Percentiles rank a stretch among this genome's conserved stretches.
These are phyloP conservation scores for Oxycera nigricornis DNA, from an alignment of 2,888 invertebrate species.

Conservation along the genomic window DNA sequence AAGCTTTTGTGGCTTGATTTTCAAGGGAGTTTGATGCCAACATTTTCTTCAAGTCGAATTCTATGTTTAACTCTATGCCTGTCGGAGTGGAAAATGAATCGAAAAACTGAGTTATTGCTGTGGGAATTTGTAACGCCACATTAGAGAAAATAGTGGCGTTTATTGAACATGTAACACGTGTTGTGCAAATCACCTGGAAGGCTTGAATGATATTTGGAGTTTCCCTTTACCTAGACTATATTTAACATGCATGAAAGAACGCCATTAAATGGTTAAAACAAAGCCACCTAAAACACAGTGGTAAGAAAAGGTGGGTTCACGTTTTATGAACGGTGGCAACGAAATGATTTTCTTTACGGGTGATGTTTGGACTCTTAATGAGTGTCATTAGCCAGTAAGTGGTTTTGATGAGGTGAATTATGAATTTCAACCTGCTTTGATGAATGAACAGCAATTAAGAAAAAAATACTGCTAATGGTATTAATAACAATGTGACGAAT, in stretches of 20 bases:
- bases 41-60: neutral
- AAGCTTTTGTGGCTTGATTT: neutral
- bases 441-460: too few species aligned
- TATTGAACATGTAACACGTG: constrained; percentile 2
- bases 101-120: neutral
- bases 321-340: neutral
- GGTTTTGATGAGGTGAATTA: neutral
- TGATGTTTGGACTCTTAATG: neutral
- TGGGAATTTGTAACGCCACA: neutral
- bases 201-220: neutral
- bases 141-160: neutral
- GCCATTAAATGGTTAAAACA: neutral
- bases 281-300: neutral
- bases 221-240: neutral
- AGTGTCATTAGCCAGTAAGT: constrained; percentile 3
- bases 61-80: neutral
- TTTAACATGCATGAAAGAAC: neutral
- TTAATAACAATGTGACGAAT: too few species aligned
- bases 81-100: neutral
- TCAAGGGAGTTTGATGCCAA: neutral
- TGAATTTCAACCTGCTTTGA: neutral
- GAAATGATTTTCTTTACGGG: neutral
- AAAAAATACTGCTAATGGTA: too few species aligned
- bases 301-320: neutral
- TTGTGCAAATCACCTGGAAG: neutral